Evolutionary conservation across 2,888 invertebrate species (phyloP).

Genomic region (Cyrtodaria siliqua): DNA sequence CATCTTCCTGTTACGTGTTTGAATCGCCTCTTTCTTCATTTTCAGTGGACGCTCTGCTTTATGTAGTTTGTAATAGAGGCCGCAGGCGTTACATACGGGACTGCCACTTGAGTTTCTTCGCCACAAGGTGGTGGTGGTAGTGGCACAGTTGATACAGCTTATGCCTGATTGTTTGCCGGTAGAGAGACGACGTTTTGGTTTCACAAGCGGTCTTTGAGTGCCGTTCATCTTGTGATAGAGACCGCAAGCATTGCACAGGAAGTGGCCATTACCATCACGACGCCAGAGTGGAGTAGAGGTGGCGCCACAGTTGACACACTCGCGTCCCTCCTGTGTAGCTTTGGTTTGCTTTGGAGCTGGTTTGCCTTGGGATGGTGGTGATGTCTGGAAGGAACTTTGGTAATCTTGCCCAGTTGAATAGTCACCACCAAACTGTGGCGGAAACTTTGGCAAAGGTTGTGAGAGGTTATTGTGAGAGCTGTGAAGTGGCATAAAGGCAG

Average conservation of each 20-base stretch:
- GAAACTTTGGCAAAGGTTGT: no score
- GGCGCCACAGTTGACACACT: slow-evolving; percentile 98
- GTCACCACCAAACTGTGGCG: no score
- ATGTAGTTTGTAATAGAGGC: slow-evolving; percentile 98
- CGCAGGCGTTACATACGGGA: slow-evolving; percentile 99
- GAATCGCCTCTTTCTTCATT: slow-evolving; percentile 98
- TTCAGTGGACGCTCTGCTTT: slow-evolving; percentile 92
- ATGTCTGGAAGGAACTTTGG: no score
- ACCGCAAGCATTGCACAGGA: slow-evolving; percentile 99
- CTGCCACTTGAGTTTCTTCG: slow-evolving; percentile 96
- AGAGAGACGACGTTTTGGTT: slow-evolving; percentile 57
- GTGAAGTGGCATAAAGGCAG: no score
- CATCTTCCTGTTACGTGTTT: slow-evolving; percentile 94
- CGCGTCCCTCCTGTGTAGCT: slow-evolving; percentile 91
- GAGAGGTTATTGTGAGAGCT: no score
- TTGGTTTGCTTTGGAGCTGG: slow-evolving; percentile 4
- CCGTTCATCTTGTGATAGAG: slow-evolving; percentile 99
- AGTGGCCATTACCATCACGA: slow-evolving; percentile 97
- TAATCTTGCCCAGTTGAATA: no score
- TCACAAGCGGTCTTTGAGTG: slow-evolving; percentile 89
- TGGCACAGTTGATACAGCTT: slow-evolving; percentile 96
- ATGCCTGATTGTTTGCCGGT: slow-evolving; percentile 46
- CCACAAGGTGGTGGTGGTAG: slow-evolving; percentile 97
- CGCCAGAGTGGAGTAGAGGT: slow-evolving; percentile 98
- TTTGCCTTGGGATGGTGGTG: no score